phyloP scores from a whole-genome alignment of 2,888 invertebrate species.

The Platycheirus rosarum region DNA sequence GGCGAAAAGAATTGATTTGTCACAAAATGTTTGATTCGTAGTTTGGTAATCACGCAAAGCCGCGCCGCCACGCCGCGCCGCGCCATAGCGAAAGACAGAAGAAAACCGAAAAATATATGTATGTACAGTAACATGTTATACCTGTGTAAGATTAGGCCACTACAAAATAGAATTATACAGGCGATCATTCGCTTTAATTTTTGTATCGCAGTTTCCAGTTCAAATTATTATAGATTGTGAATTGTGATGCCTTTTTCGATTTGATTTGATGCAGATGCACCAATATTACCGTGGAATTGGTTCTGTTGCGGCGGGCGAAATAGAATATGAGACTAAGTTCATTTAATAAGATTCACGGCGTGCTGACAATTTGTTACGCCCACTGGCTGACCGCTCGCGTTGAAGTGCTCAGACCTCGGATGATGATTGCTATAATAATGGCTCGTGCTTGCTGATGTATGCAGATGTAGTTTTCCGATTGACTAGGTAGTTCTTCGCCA shows the following conservation, averaged over 20 bases:
- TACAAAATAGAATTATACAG: constrained; percentile 65
- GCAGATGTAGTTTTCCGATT: constrained; percentile 62
- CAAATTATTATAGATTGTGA: too few species aligned
- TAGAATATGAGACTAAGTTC: constrained; percentile 69
- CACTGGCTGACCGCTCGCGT: too few species aligned
- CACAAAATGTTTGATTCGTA: constrained; percentile 73
- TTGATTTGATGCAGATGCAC: constrained; percentile 57
- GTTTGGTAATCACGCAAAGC: constrained; percentile 46
- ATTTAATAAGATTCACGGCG: constrained; percentile 66
- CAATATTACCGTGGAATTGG: constrained; percentile 40
- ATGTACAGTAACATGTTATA: too few species aligned
- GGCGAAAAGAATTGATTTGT: constrained; percentile 74
- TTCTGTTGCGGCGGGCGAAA: constrained; percentile 54
- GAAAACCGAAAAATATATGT: constrained; percentile 9
- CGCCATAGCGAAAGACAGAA: background rate
- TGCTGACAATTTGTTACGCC: constrained; percentile 67
- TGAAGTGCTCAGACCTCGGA: too few species aligned
- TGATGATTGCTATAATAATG: constrained; percentile 53
- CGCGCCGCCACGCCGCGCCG: background rate
- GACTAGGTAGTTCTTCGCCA: too few species aligned
- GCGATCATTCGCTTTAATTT: constrained; percentile 66
- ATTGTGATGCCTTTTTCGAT: constrained; percentile 54
- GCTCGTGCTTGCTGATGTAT: constrained; percentile 69
- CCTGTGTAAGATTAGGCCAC: too few species aligned
- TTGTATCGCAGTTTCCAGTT: constrained; percentile 44